These are phyloP conservation scores for Falco berigora DNA, from an alignment of 2,797 vertebrate species.

Conservation along the genomic window DNA sequence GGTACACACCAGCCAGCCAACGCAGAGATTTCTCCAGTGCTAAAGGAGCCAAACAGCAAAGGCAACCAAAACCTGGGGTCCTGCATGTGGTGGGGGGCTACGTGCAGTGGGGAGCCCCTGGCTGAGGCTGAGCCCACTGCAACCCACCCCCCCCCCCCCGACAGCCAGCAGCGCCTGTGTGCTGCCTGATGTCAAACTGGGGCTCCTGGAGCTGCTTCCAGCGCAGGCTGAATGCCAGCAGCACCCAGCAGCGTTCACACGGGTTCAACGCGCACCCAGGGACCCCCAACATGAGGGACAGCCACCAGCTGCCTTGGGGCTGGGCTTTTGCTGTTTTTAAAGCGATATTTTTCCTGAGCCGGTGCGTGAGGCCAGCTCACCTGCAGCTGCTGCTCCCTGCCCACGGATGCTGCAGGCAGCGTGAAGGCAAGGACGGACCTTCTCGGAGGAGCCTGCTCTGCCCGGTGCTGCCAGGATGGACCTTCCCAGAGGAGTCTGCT, in stretches of 20 bases:
- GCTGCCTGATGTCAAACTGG: background rate
- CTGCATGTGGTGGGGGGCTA: fast-evolving
- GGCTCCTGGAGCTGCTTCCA: background rate
- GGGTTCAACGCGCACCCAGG: background rate
- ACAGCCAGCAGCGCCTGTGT: background rate
- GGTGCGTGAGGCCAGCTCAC: background rate
- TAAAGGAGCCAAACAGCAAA: background rate
- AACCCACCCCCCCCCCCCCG: background rate
- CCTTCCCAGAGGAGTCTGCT: background rate
- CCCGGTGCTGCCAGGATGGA: background rate
- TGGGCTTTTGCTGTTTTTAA: background rate
- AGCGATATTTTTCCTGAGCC: fast-evolving
- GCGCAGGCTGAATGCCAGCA: fast-evolving
- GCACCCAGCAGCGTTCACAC: background rate
- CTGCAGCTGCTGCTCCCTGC: background rate
- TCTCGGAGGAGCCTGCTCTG: background rate
- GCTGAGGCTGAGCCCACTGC: background rate
- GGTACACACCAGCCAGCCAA: no score
- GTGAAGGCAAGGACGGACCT: background rate
- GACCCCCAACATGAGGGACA: background rate
- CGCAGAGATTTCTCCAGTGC: background rate
- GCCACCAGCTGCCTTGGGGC: background rate
- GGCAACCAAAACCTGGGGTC: background rate
- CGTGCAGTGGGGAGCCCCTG: fast-evolving
- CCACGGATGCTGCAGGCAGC: background rate